A percentile compares a stretch with the other conserved stretches of the same genome.
phyloP scores from a whole-genome alignment of 2,113 vertebrate species.

The Cochlearius cochlearius region DNA sequence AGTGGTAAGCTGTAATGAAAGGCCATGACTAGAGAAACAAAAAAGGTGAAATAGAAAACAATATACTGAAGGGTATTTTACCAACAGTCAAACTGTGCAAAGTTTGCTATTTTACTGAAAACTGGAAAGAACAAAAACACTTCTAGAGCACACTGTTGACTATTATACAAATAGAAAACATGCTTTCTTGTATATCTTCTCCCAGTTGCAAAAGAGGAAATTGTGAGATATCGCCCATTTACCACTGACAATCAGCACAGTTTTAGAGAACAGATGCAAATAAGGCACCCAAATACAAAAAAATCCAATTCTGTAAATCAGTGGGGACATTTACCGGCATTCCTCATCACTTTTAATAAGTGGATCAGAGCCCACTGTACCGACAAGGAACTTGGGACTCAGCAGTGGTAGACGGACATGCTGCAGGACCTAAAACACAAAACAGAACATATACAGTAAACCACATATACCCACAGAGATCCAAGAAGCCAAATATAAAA shows the following conservation, averaged over 20 bases:
- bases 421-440: constrained; percentile 86
- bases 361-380: constrained; percentile 95
- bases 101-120: neutral
- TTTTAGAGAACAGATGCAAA: neutral
- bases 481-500: neutral
- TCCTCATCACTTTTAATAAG: constrained; percentile 99
- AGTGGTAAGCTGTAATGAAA: neutral
- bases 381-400: constrained; percentile 97
- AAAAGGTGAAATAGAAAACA: neutral
- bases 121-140: neutral
- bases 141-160: neutral
- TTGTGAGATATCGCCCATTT: neutral
- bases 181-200: neutral
- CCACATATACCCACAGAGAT: neutral
- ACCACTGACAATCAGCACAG: neutral
- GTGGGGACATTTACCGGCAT: constrained; percentile 84
- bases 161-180: neutral
- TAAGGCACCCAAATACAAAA: neutral
- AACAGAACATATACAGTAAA: neutral
- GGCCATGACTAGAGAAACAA: neutral
- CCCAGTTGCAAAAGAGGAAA: neutral
- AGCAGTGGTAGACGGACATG: constrained; percentile 94
- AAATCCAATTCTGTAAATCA: neutral
- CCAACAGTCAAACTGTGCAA: neutral
- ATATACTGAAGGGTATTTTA: neutral